Conservation (phyloP, 2,113 vertebrate species). For the Pteruthius melanotis region DNA sequence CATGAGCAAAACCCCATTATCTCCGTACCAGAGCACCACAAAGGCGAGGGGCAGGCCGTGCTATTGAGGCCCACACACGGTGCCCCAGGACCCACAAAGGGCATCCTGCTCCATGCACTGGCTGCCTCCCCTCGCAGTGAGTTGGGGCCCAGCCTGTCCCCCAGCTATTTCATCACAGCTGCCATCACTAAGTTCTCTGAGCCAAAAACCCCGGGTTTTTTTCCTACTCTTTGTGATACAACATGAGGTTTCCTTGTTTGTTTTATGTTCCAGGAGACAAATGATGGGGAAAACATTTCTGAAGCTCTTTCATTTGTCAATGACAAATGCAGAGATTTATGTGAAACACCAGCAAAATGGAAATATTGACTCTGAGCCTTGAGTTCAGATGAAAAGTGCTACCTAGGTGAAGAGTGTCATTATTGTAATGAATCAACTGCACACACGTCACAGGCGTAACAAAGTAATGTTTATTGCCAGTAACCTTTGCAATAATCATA, state of each 20-base stretch:
- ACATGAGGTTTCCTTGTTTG: slow-evolving; percentile 49
- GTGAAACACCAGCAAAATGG: slow-evolving; percentile 51
- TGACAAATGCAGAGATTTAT: slow-evolving; percentile 57
- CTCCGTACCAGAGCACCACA: not conserved
- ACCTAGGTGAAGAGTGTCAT: slow-evolving; percentile 39
- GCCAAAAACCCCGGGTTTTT: not conserved
- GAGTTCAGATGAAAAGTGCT: slow-evolving; percentile 31
- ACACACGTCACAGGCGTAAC: slow-evolving; percentile 5
- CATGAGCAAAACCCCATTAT: not conserved
- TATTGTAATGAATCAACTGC: slow-evolving; percentile 52
- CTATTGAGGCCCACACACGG: not conserved
- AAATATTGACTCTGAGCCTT: slow-evolving; percentile 39
- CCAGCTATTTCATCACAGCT: slow-evolving; percentile 45
- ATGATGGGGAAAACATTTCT: slow-evolving; percentile 65
- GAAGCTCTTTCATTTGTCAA: slow-evolving; percentile 56
- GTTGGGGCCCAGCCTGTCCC: not conserved
- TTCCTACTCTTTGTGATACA: slow-evolving; percentile 41
- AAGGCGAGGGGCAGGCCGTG: not conserved
- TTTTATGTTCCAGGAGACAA: slow-evolving; percentile 53
- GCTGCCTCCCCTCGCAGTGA: not conserved
- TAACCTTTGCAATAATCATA: slow-evolving; percentile 30
- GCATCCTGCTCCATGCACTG: not conserved
- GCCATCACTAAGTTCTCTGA: not conserved
- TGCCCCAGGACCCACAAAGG: not conserved
- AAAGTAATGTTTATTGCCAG: not conserved